Percentiles rank a stretch among this genome's conserved stretches.
Conservation (phyloP, 2,797 vertebrate species). For the Cyclopterus lumpus region DNA sequence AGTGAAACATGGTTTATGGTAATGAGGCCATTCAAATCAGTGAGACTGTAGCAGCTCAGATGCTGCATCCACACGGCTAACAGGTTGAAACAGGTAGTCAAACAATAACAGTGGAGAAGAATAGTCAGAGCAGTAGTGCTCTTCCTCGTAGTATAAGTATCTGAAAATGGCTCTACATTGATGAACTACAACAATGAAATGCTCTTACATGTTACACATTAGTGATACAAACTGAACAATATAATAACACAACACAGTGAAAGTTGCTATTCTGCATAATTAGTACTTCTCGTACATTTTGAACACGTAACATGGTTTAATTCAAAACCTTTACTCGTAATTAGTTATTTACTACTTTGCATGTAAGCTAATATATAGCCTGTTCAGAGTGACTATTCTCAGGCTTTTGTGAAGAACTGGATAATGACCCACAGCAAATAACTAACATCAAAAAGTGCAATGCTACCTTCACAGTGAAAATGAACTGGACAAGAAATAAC, state of each 20-base stretch:
- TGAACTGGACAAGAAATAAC: slow-evolving; percentile 72
- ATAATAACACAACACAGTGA: neutral
- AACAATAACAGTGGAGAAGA: slow-evolving; percentile 1
- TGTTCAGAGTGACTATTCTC: neutral
- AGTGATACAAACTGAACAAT: neutral
- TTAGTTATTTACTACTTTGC: neutral
- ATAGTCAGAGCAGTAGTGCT: neutral
- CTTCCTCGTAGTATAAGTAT: neutral
- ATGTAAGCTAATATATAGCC: neutral
- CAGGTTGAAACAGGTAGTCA: neutral
- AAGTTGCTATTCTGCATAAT: neutral
- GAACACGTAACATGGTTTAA: neutral
- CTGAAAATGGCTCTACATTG: neutral
- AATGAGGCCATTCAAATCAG: slow-evolving; percentile 36
- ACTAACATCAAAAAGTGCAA: slow-evolving; percentile 66
- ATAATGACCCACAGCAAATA: slow-evolving; percentile 53
- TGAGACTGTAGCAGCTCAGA: slow-evolving; percentile 8
- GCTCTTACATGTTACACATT: neutral
- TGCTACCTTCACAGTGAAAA: slow-evolving; percentile 51
- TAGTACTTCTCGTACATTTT: neutral
- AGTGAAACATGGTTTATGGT: slow-evolving; percentile 11
- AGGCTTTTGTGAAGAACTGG: slow-evolving; percentile 24
- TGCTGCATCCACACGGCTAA: neutral
- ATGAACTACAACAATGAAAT: neutral
- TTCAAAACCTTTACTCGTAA: neutral